A percentile compares a stretch with the other conserved stretches of the same genome.
Conservation (phyloP, 2,113 vertebrate genomes). For the Dissostichus mawsoni region DNA sequence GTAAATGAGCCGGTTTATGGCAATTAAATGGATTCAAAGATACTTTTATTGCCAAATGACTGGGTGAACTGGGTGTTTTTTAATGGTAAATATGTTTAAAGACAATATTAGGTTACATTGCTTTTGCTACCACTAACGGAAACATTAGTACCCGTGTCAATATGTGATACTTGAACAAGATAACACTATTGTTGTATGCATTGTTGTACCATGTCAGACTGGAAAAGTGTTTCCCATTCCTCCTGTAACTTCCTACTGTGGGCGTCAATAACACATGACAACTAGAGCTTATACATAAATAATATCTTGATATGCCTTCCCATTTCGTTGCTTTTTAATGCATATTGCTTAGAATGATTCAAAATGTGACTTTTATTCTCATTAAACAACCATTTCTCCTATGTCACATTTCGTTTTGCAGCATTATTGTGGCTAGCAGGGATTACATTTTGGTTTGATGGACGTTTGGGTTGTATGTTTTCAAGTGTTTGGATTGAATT, state of each 20-base stretch:
- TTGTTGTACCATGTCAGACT: neutral
- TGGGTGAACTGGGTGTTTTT: neutral
- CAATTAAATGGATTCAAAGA: too few relatives aligned
- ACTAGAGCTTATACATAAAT: neutral
- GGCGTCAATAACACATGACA: neutral
- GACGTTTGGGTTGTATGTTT: neutral
- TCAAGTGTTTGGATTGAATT: neutral
- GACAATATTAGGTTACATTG: neutral
- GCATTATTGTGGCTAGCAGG: neutral
- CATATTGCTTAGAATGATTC: neutral
- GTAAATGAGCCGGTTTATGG: too few relatives aligned
- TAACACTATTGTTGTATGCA: too few relatives aligned
- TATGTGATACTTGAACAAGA: neutral
- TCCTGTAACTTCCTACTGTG: neutral
- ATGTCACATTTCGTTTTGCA: too few relatives aligned
- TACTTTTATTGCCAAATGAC: neutral
- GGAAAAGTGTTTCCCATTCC: neutral
- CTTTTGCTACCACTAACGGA: neutral
- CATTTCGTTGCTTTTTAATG: too few relatives aligned
- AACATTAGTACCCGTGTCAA: neutral
- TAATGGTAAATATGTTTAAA: neutral
- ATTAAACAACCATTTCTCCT: neutral
- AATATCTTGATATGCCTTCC: neutral
- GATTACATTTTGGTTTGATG: neutral
- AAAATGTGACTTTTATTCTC: neutral